Evolutionary conservation across 2,113 vertebrate genomes (phyloP).

Genomic region (Phoxinus phoxinus): DNA sequence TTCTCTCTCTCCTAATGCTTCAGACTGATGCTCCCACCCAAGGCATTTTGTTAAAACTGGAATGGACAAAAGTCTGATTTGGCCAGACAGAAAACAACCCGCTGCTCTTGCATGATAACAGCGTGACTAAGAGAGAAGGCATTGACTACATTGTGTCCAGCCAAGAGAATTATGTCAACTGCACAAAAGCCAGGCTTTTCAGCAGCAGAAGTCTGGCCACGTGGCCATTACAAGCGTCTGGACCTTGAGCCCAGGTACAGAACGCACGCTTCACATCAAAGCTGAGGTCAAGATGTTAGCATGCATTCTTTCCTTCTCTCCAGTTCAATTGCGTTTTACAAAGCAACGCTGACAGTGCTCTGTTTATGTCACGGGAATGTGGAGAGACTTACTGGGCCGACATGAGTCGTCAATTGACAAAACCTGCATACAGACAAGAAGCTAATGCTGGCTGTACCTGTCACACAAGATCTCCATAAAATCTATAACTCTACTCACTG

Average conservation of each 20-base stretch:
- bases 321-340: not conserved
- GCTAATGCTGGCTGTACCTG: not conserved
- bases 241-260: not conserved
- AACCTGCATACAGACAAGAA: not conserved
- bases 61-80: constrained; percentile 64
- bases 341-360: not conserved
- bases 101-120: constrained; percentile 58
- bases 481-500: constrained; percentile 8
- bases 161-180: constrained; percentile 60
- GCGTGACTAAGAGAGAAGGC: constrained; percentile 56
- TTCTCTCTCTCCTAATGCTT: constrained; percentile 8
- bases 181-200: constrained; percentile 57
- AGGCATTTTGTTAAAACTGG: constrained; percentile 60
- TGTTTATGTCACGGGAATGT: not conserved
- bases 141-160: constrained; percentile 40
- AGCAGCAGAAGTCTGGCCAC: constrained; percentile 18
- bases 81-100: constrained; percentile 65
- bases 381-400: not conserved
- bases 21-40: not conserved
- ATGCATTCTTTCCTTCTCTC: not conserved
- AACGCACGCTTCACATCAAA: constrained; percentile 22
- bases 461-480: not conserved
- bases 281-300: constrained; percentile 3
- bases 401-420: not conserved
- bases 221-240: constrained; percentile 1